Evolutionary conservation across 64 coral and sea anemone genomes (phyloP).

Genomic region (Montipora capricornis): DNA sequence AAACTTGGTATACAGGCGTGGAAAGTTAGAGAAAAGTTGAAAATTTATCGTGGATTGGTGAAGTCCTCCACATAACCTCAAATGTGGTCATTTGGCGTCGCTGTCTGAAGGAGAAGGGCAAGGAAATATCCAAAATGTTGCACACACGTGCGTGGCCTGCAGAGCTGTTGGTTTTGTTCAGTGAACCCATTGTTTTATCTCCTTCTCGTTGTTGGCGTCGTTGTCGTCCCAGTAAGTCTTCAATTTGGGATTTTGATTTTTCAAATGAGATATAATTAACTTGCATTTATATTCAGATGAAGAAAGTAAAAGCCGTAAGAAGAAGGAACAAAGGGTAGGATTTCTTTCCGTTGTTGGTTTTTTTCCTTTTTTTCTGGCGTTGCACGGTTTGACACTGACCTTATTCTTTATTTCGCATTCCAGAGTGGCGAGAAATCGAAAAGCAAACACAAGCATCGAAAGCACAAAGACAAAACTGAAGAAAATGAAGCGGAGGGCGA

Average conservation of each 20-base stretch:
- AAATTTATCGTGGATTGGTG: not conserved
- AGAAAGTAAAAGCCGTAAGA: slow-evolving; percentile 33
- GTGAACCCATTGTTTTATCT: too few species aligned
- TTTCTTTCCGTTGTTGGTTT: not conserved
- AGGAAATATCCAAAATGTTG: too few species aligned
- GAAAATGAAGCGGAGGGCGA: slow-evolving; percentile 22
- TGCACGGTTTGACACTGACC: not conserved
- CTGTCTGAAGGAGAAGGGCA: too few species aligned
- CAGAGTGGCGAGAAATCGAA: slow-evolving; percentile 72
- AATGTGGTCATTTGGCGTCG: too few species aligned
- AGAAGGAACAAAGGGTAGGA: slow-evolving; percentile 39
- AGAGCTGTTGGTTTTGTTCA: too few species aligned
- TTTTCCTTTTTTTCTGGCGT: not conserved
- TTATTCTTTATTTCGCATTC: not conserved
- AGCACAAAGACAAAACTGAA: slow-evolving; percentile 64
- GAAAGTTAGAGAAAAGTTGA: not conserved
- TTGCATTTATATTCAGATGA: not conserved
- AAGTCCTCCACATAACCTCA: too few species aligned
- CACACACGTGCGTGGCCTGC: too few species aligned
- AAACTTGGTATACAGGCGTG: too few species aligned
- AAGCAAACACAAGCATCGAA: slow-evolving; percentile 63
- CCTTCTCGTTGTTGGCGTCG: too few species aligned
- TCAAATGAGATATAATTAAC: not conserved
- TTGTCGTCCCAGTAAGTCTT: too few species aligned
- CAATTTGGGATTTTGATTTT: not conserved